Conservation (phyloP, 2,113 vertebrate genomes). For the Polypterus bichir region DNA sequence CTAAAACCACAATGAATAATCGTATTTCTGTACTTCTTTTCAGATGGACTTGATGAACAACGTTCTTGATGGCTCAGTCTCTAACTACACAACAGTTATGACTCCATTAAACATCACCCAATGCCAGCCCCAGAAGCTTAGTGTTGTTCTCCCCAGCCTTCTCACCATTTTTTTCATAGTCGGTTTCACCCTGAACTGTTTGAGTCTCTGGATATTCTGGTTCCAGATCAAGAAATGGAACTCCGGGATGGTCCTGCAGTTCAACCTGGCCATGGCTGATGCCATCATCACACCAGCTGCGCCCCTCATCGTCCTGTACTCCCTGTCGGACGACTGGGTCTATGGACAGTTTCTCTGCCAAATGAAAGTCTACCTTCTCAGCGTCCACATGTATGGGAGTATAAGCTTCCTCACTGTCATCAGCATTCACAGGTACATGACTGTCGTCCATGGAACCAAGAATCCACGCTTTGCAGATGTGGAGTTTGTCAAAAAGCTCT, state of each 20-base stretch:
- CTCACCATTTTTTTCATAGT: slow-evolving; percentile 38
- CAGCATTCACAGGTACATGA: slow-evolving; percentile 43
- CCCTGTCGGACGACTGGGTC: slow-evolving; percentile 30
- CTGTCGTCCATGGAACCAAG: slow-evolving; percentile 35
- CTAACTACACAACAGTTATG: too few relatives aligned
- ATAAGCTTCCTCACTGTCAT: slow-evolving; percentile 48
- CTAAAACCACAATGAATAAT: too few relatives aligned
- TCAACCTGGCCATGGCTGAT: slow-evolving; percentile 48
- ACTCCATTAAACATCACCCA: too few relatives aligned
- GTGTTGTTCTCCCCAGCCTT: slow-evolving; percentile 21
- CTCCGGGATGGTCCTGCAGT: slow-evolving; percentile 42
- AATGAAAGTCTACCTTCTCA: slow-evolving; percentile 37
- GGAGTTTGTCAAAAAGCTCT: slow-evolving; percentile 39
- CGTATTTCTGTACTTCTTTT: too few relatives aligned
- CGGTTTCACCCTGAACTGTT: slow-evolving; percentile 39
- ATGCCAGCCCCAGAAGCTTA: too few relatives aligned
- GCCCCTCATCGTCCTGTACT: slow-evolving; percentile 34
- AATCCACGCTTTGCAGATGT: slow-evolving; percentile 33
- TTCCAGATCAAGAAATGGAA: slow-evolving; percentile 40
- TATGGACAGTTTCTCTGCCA: slow-evolving; percentile 43
- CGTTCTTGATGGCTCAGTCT: too few relatives aligned
- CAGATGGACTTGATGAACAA: too few relatives aligned
- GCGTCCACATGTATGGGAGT: slow-evolving; percentile 44
- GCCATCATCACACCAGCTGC: slow-evolving; percentile 33
- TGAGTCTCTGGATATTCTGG: slow-evolving; percentile 49